These are phyloP conservation scores for Lates calcarifer DNA, from an alignment of 2,113 vertebrate genomes.

Conservation along the genomic window DNA sequence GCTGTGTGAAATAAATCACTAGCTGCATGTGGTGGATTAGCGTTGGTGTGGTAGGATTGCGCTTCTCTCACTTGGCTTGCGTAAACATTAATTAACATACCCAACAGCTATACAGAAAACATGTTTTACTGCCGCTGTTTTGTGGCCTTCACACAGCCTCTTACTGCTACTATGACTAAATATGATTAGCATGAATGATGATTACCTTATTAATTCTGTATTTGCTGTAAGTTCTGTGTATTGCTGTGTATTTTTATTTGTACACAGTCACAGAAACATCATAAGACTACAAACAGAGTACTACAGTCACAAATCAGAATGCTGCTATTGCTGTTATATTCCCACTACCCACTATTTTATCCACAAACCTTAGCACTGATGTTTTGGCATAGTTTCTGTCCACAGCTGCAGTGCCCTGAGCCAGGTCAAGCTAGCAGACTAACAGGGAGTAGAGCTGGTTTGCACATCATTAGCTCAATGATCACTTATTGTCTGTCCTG, in stretches of 20 bases:
- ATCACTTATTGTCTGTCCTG: slow-evolving; percentile 61
- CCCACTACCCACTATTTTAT: slow-evolving; percentile 1
- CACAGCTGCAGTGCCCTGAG: slow-evolving; percentile 64
- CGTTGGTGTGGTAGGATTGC: slow-evolving; percentile 18
- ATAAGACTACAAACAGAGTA: background rate
- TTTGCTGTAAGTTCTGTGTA: background rate
- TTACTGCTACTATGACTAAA: background rate
- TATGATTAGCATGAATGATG: background rate
- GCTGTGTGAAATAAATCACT: slow-evolving; percentile 52
- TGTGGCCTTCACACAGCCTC: background rate
- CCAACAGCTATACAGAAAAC: background rate
- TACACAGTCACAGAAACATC: background rate
- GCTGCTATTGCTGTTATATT: background rate
- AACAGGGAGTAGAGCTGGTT: slow-evolving; percentile 54
- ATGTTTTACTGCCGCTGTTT: background rate
- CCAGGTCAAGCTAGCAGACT: slow-evolving; percentile 54
- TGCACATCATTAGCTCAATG: slow-evolving; percentile 74
- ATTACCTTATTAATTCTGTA: background rate
- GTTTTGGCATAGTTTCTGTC: slow-evolving; percentile 60
- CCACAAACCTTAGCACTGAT: slow-evolving; percentile 32
- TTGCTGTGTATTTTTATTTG: background rate
- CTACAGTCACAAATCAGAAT: slow-evolving; percentile 5
- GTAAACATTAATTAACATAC: slow-evolving; percentile 34
- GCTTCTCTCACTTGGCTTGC: slow-evolving; percentile 22
- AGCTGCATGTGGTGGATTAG: slow-evolving; percentile 34